A percentile compares a stretch with the other conserved stretches of the same genome.
These are phyloP conservation scores for Oncopodura yosiiana DNA, from an alignment of 1,140 invertebrate genomes.

Conservation along the genomic window DNA sequence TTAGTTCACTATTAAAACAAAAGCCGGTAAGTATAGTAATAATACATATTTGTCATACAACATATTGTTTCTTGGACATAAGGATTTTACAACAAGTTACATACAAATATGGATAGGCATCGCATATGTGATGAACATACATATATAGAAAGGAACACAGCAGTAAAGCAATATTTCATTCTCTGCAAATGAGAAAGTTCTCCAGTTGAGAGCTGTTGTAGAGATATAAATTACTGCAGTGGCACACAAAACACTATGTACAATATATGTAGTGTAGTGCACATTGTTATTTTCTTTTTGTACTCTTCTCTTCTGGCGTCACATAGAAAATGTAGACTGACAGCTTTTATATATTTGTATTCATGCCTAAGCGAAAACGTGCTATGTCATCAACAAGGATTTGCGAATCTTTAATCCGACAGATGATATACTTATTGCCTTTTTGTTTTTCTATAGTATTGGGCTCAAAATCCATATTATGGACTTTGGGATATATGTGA, in stretches of 20 bases:
- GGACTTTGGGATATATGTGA: slow-evolving; percentile 21
- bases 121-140: not conserved
- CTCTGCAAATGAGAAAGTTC: not conserved
- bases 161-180: too few relatives aligned
- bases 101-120: not conserved
- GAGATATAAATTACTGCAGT: too few relatives aligned
- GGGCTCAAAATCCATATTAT: too few relatives aligned
- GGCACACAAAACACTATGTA: too few relatives aligned
- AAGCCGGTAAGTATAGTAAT: slow-evolving; percentile 18
- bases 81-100: not conserved
- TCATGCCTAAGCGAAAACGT: not conserved
- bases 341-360: not conserved
- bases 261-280: too few relatives aligned
- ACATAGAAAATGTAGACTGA: not conserved
- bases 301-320: too few relatives aligned
- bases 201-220: too few relatives aligned
- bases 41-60: not conserved
- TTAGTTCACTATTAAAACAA: slow-evolving; percentile 14
- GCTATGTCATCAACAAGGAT: not conserved
- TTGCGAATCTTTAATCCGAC: not conserved
- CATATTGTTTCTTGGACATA: not conserved
- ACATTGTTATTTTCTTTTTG: too few relatives aligned
- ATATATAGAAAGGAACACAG: not conserved
- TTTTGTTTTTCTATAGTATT: not conserved
- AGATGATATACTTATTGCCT: not conserved